Conservation (phyloP, 2,113 vertebrate species). For the Rhinolophus sinicus region DNA sequence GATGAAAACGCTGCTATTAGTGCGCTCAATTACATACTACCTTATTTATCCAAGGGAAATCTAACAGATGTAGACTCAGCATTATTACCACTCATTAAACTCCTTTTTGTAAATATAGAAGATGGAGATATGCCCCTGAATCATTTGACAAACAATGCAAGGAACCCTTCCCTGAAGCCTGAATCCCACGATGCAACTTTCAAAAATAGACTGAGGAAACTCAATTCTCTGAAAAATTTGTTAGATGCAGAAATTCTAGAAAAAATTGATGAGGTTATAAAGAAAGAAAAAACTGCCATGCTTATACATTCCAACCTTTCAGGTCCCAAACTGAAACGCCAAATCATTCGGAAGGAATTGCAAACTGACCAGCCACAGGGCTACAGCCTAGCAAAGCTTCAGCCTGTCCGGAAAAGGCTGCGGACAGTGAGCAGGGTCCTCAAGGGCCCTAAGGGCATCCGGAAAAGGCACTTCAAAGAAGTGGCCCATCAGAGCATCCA, state of each 20-base stretch:
- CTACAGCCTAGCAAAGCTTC: not conserved
- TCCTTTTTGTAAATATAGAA: constrained; percentile 6
- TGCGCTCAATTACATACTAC: not conserved
- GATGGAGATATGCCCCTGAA: not conserved
- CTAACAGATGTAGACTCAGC: constrained; percentile 15
- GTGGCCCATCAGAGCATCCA: fast-evolving
- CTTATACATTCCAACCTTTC: not conserved
- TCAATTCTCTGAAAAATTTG: constrained; percentile 59
- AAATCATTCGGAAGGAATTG: not conserved
- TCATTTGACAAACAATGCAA: not conserved
- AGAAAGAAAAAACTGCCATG: not conserved
- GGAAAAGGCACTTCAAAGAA: not conserved
- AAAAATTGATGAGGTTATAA: constrained; percentile 43
- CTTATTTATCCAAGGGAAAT: constrained; percentile 44
- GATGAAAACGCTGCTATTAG: not conserved
- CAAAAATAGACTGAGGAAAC: constrained; percentile 49
- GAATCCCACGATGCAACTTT: not conserved
- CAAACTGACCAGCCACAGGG: not conserved
- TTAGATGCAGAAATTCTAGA: constrained; percentile 50
- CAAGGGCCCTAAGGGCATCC: not conserved
- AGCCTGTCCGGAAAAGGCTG: not conserved
- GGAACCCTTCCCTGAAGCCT: not conserved
- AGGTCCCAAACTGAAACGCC: not conserved
- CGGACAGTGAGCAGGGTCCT: not conserved
- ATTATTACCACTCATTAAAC: constrained; percentile 43